Percentiles rank a stretch among this genome's conserved stretches.
Conservation (phyloP, 2,888 invertebrate species). For the Rugalucina vietnamica region DNA sequence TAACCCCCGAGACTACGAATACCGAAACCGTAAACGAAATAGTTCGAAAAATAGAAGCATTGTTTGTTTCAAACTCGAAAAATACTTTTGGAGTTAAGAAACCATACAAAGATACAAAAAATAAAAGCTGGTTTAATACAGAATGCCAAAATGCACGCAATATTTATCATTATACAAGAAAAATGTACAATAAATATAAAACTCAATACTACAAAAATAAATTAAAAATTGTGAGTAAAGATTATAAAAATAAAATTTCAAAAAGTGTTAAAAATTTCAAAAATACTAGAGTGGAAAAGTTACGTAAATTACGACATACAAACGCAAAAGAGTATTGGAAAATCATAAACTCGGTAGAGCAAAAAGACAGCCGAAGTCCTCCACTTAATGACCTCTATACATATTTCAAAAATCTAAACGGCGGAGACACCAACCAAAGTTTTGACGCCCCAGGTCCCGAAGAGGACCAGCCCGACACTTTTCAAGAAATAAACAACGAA, state of each 20-base stretch:
- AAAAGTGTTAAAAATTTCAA: neutral
- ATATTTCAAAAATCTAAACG: neutral
- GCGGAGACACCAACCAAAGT: no score
- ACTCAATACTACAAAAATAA: neutral
- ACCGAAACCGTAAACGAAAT: neutral
- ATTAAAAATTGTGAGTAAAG: neutral
- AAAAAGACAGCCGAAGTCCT: neutral
- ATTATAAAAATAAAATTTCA: neutral
- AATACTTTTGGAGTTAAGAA: neutral
- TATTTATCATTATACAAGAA: neutral
- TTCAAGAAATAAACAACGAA: no score
- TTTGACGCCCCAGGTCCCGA: no score
- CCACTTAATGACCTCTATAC: neutral
- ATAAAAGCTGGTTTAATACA: neutral
- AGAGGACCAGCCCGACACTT: no score
- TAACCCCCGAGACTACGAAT: neutral
- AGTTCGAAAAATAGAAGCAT: neutral
- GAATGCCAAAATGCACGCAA: neutral
- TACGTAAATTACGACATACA: neutral
- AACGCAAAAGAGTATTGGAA: neutral
- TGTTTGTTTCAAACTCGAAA: neutral
- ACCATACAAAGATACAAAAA: neutral
- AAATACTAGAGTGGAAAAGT: neutral
- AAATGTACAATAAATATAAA: constrained; percentile 8
- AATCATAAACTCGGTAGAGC: neutral